Conservation (phyloP, 2,113 vertebrate species). For the Sciurus niger region DNA sequence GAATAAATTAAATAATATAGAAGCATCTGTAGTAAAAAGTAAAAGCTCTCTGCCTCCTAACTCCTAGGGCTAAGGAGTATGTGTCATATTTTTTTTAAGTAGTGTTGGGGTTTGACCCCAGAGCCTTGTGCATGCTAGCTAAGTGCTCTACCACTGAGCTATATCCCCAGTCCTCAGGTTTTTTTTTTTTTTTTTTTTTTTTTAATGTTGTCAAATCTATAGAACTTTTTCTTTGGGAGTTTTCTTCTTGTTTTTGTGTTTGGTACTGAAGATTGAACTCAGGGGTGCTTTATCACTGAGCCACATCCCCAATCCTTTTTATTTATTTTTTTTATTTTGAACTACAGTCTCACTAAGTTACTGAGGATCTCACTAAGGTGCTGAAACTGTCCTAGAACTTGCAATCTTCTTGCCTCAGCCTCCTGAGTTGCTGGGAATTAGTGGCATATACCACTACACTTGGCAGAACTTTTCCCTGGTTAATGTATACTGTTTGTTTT, state of each 20-base stretch:
- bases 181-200: not conserved
- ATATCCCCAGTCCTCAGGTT: not conserved
- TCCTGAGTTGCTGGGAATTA: too few relatives aligned
- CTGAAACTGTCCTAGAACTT: too few relatives aligned
- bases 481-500: not conserved
- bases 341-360: too few relatives aligned
- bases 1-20: slow-evolving; percentile 20
- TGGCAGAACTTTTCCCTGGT: not conserved
- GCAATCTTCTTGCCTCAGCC: too few relatives aligned
- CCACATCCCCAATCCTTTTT: too few relatives aligned
- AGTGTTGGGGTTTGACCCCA: not conserved
- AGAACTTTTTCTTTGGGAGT: not conserved
- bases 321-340: too few relatives aligned
- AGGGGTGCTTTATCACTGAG: too few relatives aligned
- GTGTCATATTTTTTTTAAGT: not conserved
- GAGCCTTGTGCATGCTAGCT: not conserved
- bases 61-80: not conserved
- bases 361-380: too few relatives aligned
- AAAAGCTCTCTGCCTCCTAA: not conserved
- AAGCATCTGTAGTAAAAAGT: not conserved
- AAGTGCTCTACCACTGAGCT: not conserved
- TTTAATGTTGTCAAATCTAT: not conserved
- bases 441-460: too few relatives aligned
- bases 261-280: too few relatives aligned
- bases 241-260: too few relatives aligned